A percentile compares a stretch with the other conserved stretches of the same genome.
Conservation (phyloP, 2,113 vertebrate species). For the Erpornis zantholeuca region DNA sequence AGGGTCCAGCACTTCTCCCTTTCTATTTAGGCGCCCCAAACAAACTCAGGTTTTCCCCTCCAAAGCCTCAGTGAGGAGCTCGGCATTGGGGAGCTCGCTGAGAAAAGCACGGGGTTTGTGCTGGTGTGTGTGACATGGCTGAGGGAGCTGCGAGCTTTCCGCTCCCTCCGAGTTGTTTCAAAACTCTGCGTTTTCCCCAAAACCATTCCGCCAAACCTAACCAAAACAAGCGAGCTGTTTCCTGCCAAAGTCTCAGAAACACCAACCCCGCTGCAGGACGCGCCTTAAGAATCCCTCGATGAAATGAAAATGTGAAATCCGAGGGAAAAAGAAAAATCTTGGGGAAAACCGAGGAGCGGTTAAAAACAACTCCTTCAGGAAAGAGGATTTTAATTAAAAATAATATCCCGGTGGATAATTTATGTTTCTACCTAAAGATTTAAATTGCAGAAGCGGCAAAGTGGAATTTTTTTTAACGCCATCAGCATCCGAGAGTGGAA, state of each 20-base stretch:
- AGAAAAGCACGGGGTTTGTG: background rate
- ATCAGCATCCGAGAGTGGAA: conserved; percentile 14
- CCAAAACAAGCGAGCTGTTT: conserved; percentile 50
- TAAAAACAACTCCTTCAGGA: conserved; percentile 25
- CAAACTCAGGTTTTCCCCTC: background rate
- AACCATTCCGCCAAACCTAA: conserved; percentile 28
- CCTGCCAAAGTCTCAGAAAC: conserved; percentile 39
- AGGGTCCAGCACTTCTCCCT: background rate
- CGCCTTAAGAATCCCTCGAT: background rate
- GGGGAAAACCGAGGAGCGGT: background rate
- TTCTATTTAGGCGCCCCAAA: background rate
- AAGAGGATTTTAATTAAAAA: conserved; percentile 63
- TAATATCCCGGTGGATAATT: conserved; percentile 38
- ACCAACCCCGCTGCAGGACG: background rate
- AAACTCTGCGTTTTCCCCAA: conserved; percentile 8
- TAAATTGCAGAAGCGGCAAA: conserved; percentile 54
- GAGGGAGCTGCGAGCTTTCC: background rate
- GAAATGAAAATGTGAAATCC: conserved; percentile 1
- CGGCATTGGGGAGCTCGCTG: background rate
- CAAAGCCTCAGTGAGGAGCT: background rate
- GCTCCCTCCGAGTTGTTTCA: background rate
- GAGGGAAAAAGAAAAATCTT: conserved; percentile 6
- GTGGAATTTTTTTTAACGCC: background rate
- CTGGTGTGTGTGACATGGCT: background rate
- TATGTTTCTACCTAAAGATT: background rate